A percentile compares a stretch with the other conserved stretches of the same genome.
Evolutionary conservation across 1,140 invertebrate genomes (phyloP).

Genomic region (Temnothorax nylanderi): DNA sequence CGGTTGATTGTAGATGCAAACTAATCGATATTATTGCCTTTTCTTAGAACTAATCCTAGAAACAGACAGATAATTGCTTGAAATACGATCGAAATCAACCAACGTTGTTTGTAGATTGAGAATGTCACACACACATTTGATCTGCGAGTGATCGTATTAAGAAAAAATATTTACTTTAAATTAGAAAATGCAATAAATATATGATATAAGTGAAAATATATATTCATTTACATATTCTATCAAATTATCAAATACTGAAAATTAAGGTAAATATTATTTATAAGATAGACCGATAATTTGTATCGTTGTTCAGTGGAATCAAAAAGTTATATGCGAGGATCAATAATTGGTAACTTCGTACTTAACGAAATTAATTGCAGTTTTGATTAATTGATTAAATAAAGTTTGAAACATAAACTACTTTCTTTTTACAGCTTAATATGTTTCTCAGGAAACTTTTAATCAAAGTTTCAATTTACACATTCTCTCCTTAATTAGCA

Average conservation of each 20-base stretch:
- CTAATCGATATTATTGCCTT: not conserved
- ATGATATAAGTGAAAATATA: not conserved
- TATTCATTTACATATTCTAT: not conserved
- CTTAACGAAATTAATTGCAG: not conserved
- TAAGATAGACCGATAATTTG: not conserved
- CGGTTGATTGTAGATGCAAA: not conserved
- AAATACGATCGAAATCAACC: slow-evolving; percentile 15
- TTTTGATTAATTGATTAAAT: not conserved
- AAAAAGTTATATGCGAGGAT: not conserved
- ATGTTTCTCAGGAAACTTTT: not conserved
- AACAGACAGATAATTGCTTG: not conserved
- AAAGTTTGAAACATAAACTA: too few relatives aligned
- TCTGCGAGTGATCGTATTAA: not conserved
- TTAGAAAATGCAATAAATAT: not conserved
- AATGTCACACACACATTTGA: not conserved
- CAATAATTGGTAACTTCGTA: not conserved
- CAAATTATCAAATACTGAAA: not conserved
- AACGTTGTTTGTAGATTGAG: not conserved
- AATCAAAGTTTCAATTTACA: not conserved
- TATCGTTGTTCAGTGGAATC: not conserved
- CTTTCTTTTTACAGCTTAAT: not conserved
- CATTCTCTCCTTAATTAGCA: not conserved
- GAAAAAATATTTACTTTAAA: not conserved
- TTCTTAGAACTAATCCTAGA: not conserved
- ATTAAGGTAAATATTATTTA: not conserved